Evolutionary conservation across 2,113 vertebrate species (phyloP).

Genomic region (Podarcis cretensis): DNA sequence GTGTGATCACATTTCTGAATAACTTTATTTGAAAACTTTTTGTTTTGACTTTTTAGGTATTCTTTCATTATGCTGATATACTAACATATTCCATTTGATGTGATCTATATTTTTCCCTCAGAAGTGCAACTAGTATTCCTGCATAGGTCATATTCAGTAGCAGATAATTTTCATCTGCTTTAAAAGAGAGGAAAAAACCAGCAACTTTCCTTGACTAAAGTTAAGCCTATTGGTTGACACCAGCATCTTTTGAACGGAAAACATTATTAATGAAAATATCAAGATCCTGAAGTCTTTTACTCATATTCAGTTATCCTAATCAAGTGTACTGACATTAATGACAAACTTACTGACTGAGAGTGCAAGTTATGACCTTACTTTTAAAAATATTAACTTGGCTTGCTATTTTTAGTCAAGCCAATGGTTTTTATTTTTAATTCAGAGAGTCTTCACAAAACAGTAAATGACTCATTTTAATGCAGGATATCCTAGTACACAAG

Average conservation of each 20-base stretch:
- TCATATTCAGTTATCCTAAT: neutral
- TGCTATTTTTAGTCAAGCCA: slow-evolving; percentile 7
- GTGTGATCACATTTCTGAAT: neutral
- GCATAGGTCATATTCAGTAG: neutral
- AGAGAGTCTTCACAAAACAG: slow-evolving; percentile 20
- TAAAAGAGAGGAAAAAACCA: neutral
- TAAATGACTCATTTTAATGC: slow-evolving; percentile 18
- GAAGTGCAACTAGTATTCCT: neutral
- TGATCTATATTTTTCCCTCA: neutral
- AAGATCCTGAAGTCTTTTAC: neutral
- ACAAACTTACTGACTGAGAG: neutral
- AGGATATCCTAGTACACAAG: slow-evolving; percentile 56
- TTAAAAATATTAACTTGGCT: slow-evolving; percentile 8
- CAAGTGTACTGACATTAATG: slow-evolving; percentile 29
- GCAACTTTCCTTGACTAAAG: neutral
- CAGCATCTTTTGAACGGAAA: neutral
- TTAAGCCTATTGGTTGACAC: neutral
- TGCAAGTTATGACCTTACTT: neutral
- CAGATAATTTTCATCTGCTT: neutral
- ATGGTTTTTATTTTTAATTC: neutral
- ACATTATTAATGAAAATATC: neutral
- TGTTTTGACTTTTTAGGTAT: neutral
- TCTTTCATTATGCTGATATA: slow-evolving; percentile 4
- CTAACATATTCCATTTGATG: slow-evolving; percentile 4
- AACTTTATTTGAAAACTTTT: neutral